Conservation (phyloP, 1,140 invertebrate genomes). For the Pseudomyrmex cubaensis region DNA sequence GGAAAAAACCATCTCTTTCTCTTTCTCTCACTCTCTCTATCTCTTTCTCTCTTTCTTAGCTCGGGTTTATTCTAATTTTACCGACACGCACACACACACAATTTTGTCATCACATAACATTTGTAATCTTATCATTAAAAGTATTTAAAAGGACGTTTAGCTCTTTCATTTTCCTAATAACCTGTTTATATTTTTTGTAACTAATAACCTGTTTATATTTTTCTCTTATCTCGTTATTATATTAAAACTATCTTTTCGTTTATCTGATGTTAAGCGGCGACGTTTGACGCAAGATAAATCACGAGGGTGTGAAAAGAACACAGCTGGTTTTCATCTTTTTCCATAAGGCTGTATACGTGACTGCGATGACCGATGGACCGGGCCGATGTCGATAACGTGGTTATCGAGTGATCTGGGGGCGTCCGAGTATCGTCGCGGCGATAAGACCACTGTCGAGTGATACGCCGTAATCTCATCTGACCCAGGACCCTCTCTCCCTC, state of each 20-base stretch:
- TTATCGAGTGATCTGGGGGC: conserved; percentile 85
- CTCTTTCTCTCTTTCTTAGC: not conserved
- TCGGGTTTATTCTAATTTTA: not conserved
- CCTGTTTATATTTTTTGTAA: too few relatives aligned
- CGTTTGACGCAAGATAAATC: not conserved
- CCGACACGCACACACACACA: not conserved
- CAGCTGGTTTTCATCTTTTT: conserved; percentile 67
- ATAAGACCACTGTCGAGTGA: conserved; percentile 78
- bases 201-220: too few relatives aligned
- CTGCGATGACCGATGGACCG: conserved; percentile 78
- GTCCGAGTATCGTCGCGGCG: conserved; percentile 82
- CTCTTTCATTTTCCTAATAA: too few relatives aligned
- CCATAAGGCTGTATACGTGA: conserved; percentile 58
- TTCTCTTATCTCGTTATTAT: too few relatives aligned
- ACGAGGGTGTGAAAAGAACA: not conserved
- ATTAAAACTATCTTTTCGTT: not conserved
- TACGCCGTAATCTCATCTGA: conserved; percentile 84
- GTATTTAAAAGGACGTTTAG: too few relatives aligned
- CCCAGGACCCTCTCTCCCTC: conserved; percentile 72
- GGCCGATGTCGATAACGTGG: conserved; percentile 80
- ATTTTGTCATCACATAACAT: too few relatives aligned
- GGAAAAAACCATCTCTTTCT: conserved; percentile 4
- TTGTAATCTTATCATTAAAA: too few relatives aligned
- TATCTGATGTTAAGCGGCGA: not conserved
- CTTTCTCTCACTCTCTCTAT: not conserved